These are phyloP conservation scores for Heliocidaris erythrogramma DNA, from an alignment of 35 echinoderm and acorn worm genomes.

Conservation along the genomic window DNA sequence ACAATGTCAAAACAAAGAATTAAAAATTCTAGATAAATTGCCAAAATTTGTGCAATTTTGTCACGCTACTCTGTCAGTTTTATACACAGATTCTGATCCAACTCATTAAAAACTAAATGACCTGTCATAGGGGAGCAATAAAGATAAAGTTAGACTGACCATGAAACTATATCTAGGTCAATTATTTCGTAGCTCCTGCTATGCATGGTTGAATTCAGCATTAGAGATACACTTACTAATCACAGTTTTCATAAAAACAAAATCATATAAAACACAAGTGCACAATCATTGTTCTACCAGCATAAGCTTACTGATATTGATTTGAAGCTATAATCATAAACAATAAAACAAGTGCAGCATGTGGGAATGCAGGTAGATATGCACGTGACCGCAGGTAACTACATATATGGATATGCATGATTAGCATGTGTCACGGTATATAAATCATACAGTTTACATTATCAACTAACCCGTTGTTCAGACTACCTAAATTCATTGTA, in stretches of 20 bases:
- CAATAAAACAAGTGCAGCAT: no score
- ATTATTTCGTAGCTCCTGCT: neutral
- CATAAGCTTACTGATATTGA: neutral
- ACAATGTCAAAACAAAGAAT: neutral
- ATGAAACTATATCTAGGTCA: conserved; percentile 1
- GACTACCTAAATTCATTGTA: no score
- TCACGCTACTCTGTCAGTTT: neutral
- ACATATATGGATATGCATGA: no score
- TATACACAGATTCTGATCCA: neutral
- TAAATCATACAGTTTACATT: no score
- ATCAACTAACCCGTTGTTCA: no score
- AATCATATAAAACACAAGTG: neutral
- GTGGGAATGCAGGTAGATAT: neutral
- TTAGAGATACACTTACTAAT: neutral
- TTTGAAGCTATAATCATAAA: neutral
- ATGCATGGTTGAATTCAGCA: neutral
- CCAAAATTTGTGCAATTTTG: neutral
- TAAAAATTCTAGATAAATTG: neutral
- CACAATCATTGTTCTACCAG: neutral
- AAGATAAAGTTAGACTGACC: neutral
- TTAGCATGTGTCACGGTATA: no score
- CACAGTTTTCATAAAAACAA: neutral
- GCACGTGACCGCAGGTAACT: neutral
- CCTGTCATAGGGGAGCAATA: neutral
- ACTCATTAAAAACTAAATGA: neutral